A percentile compares a stretch with the other conserved stretches of the same genome.
Evolutionary conservation across 2,888 invertebrate genomes (phyloP).

Genomic region (Petrophora chlorosata): DNA sequence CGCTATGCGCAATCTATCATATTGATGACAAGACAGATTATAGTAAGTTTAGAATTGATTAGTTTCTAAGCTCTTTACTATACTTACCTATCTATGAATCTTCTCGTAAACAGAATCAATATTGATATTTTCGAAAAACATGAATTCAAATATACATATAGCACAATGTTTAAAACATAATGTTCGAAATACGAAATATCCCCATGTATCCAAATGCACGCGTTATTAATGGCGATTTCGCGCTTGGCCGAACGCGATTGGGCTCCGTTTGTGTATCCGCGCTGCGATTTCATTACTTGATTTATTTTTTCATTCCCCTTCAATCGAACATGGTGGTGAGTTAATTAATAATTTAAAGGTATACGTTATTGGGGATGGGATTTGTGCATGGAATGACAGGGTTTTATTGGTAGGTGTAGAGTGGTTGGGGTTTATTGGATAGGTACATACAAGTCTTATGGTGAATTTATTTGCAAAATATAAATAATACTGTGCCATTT

Average conservation of each 20-base stretch:
- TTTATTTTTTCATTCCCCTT: constrained; percentile 69
- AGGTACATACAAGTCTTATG: too few species aligned
- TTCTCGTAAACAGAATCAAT: too few species aligned
- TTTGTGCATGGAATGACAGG: constrained; percentile 2
- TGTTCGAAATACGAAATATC: neutral
- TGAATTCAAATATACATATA: neutral
- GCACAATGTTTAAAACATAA: neutral
- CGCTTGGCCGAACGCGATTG: constrained; percentile 58
- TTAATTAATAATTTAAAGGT: constrained; percentile 79
- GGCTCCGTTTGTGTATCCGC: constrained; percentile 59
- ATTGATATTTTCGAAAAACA: too few species aligned
- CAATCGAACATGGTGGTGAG: constrained; percentile 64
- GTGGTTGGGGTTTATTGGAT: too few species aligned
- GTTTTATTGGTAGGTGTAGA: neutral
- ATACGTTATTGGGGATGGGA: constrained; percentile 27
- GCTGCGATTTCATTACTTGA: constrained; percentile 74
- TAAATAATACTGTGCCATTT: too few species aligned
- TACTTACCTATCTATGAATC: too few species aligned
- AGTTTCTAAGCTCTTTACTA: too few species aligned
- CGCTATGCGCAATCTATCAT: too few species aligned
- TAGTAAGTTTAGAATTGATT: too few species aligned
- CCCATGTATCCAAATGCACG: constrained; percentile 6
- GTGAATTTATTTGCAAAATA: too few species aligned
- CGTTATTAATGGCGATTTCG: constrained; percentile 75
- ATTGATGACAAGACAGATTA: too few species aligned